Evolutionary conservation across 2,888 invertebrate genomes (phyloP), one percentile per base, ranked within the genome.

Genomic region (Tuberolachnus salignus): DNA sequence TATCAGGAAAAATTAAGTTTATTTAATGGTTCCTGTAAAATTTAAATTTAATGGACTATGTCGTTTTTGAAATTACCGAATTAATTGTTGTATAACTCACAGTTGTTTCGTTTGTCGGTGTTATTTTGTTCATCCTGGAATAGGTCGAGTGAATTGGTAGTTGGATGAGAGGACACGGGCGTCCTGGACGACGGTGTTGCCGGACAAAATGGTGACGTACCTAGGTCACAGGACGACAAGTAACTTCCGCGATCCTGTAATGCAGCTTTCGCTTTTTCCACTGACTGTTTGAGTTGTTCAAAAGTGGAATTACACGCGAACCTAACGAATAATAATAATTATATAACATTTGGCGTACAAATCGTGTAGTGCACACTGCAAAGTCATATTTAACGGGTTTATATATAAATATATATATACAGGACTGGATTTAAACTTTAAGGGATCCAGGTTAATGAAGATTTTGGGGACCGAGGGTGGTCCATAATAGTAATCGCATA

Each of bases 181-280:
- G 67, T 78, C 21, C 78, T 82, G 59, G 83, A 81, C 13, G 82
- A 82, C 78, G 83, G 83, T 23, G 83, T 82, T 21, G 82, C 82
- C 73, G 83, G 83, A 66, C 83, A 82, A 34, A 82, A 80, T 23
- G 82, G 82, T 61, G 80, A 81, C 44, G 82, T 80, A 21, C 83
- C 83, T 75, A 82, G 49, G 80, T 82, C 71, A 53, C 71, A 81
- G 16, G 91, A 89, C 0, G 92, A 91, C 81, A 92, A 87, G 82
- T 92, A 89, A 14, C 91, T 89, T 53, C 90, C 91, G 78, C 90
- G 86, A 85, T 92, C 92, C 85, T 92, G 92, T 66, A 94, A 87
- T 0, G 94, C 94, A 0, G 94, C 94, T 85, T 94, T 94, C 61
- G 94, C 94, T 85, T 94, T 94, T 85, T 94, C 94, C 61, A 94